A percentile compares a stretch with the other conserved stretches of the same genome.
Evolutionary conservation across 2,888 invertebrate genomes (phyloP).

Genomic region (Apamea sordens): DNA sequence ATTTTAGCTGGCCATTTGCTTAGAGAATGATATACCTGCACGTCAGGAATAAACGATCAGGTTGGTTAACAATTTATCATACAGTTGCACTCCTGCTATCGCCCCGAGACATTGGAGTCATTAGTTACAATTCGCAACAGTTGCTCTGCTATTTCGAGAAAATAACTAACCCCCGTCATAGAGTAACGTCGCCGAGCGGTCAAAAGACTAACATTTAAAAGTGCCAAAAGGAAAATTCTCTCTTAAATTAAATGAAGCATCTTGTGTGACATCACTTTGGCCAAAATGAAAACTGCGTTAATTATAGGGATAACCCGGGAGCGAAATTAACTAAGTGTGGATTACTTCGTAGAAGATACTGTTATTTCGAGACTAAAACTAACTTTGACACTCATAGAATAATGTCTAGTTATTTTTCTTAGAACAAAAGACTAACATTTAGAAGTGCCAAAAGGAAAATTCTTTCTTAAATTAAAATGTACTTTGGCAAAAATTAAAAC

Average conservation of each 20-base stretch:
- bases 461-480: constrained; percentile 54
- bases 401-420: constrained; percentile 58
- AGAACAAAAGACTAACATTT: constrained; percentile 50
- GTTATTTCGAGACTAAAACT: background rate
- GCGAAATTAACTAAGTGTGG: background rate
- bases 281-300: constrained; percentile 57
- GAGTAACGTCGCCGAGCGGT: constrained; percentile 67
- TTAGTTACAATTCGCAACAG: constrained; percentile 85
- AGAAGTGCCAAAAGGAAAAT: constrained; percentile 72
- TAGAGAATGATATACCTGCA: constrained; percentile 73
- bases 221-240: constrained; percentile 72
- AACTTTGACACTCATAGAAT: constrained; percentile 65
- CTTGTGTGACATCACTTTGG: constrained; percentile 60
- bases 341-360: background rate
- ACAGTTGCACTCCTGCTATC: constrained; percentile 77
- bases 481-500: constrained; percentile 61
- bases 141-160: constrained; percentile 81
- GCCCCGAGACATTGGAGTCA: constrained; percentile 78
- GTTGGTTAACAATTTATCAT: constrained; percentile 81
- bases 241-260: constrained; percentile 55
- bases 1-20: constrained; percentile 64
- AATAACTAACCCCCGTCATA: constrained; percentile 74
- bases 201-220: constrained; percentile 54
- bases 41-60: constrained; percentile 77
- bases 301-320: constrained; percentile 35